These are phyloP conservation scores for Cephalopachus bancanus DNA, from an alignment of 2,797 vertebrate species.

Conservation along the genomic window DNA sequence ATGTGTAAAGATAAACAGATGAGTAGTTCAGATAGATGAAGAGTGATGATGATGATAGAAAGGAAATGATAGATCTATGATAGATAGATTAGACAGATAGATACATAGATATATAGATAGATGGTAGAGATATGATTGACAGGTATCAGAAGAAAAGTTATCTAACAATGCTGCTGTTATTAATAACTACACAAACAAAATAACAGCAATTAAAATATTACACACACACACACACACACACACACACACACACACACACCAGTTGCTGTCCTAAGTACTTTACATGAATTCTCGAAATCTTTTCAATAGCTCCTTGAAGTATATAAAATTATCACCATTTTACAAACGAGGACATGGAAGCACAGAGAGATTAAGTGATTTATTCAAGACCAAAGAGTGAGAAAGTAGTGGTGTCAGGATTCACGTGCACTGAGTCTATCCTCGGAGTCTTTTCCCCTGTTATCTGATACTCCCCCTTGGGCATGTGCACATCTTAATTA, in stretches of 20 bases:
- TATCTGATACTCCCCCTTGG: fast-evolving
- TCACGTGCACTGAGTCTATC: background rate
- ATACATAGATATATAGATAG: too few relatives aligned
- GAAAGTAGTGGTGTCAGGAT: background rate
- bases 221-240: too few relatives aligned
- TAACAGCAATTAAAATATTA: background rate
- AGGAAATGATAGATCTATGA: too few relatives aligned
- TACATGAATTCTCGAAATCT: background rate
- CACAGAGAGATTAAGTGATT: background rate
- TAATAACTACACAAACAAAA: constrained; percentile 8
- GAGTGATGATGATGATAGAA: background rate
- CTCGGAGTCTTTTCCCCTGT: background rate
- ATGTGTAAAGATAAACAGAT: background rate
- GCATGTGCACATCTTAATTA: background rate
- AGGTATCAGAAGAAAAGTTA: background rate
- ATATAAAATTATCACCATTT: background rate
- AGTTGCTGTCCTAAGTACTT: background rate
- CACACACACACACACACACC: background rate
- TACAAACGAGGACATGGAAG: background rate
- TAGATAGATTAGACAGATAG: too few relatives aligned
- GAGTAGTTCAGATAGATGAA: background rate
- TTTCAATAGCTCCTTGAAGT: background rate
- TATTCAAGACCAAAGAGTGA: background rate
- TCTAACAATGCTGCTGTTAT: background rate
- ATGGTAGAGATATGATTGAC: background rate